phyloP scores from a whole-genome alignment of 2,888 invertebrate species.

The Thereva nobilitata region DNA sequence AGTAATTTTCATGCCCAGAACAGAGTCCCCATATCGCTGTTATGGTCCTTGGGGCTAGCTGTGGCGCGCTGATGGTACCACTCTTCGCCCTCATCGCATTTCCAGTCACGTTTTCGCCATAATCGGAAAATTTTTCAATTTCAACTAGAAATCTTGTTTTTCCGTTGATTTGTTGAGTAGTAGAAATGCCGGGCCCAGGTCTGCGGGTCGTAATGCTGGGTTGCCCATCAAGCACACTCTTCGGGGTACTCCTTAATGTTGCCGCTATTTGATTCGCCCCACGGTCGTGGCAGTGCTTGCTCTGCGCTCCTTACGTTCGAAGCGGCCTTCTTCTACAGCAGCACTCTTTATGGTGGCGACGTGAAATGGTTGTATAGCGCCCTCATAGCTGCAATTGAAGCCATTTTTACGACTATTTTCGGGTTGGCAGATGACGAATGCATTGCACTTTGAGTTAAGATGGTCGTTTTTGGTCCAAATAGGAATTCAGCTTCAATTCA shows the following conservation, averaged over 20 bases:
- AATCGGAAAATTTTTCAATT: conserved; percentile 42
- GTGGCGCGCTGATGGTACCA: conserved; percentile 10
- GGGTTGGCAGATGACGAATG: conserved; percentile 15
- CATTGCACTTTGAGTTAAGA: conserved; percentile 10
- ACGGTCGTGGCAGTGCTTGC: conserved; percentile 4
- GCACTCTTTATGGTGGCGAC: conserved; percentile 8
- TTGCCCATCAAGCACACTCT: conserved; percentile 1
- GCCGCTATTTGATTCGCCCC: neutral
- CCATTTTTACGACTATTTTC: conserved; percentile 18
- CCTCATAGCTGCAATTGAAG: neutral
- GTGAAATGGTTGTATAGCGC: conserved; percentile 6
- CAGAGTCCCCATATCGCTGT: conserved; percentile 27
- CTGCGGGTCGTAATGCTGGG: neutral
- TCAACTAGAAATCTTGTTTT: conserved; percentile 41
- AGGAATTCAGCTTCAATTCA: conserved; percentile 23
- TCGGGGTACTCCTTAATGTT: neutral
- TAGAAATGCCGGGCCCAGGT: conserved; percentile 10
- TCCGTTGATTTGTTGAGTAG: conserved; percentile 41
- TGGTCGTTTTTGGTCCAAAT: conserved; percentile 15
- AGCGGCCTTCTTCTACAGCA: neutral
- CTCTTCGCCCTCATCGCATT: conserved; percentile 36
- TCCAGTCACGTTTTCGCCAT: conserved; percentile 41
- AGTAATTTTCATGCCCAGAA: conserved; percentile 31
- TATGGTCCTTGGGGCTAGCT: conserved; percentile 13
- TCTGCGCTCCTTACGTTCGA: neutral